phyloP scores from a whole-genome alignment of 64 coral and sea anemone genomes.

The Actinia equina region DNA sequence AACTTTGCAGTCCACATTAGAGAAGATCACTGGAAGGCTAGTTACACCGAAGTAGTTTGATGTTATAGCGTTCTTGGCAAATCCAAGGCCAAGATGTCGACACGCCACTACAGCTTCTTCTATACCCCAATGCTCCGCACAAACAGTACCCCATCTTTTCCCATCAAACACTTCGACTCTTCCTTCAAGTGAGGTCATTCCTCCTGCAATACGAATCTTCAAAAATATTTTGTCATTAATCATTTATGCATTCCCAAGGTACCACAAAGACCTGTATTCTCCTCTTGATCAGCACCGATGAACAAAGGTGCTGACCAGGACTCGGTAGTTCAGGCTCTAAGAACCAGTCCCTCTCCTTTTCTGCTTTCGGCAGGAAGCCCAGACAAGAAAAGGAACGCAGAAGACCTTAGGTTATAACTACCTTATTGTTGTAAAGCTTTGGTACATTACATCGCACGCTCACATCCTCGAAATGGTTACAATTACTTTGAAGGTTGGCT shows the following conservation, averaged over 20 bases:
- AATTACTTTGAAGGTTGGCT: neutral
- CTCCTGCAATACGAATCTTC: conserved; percentile 69
- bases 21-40: conserved; percentile 32
- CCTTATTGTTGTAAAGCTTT: conserved; percentile 34
- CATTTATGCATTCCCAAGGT: too few relatives aligned
- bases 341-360: too few relatives aligned
- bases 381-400: too few relatives aligned
- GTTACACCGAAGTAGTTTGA: conserved; percentile 44
- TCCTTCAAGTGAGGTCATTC: conserved; percentile 39
- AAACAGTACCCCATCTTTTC: conserved; percentile 71
- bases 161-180: conserved; percentile 55
- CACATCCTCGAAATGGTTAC: conserved; percentile 59
- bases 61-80: conserved; percentile 42
- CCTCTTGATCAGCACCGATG: too few relatives aligned
- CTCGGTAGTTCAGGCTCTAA: too few relatives aligned
- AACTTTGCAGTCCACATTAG: conserved; percentile 36
- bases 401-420: neutral
- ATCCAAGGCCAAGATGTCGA: conserved; percentile 70
- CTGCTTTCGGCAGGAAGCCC: too few relatives aligned
- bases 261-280: too few relatives aligned
- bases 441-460: conserved; percentile 59
- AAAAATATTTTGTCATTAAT: neutral
- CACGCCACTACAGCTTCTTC: conserved; percentile 61
- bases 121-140: conserved; percentile 58
- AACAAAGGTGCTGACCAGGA: too few relatives aligned